phyloP scores from a whole-genome alignment of 1,140 invertebrate species.

The Pseudobourletiella spinata region DNA sequence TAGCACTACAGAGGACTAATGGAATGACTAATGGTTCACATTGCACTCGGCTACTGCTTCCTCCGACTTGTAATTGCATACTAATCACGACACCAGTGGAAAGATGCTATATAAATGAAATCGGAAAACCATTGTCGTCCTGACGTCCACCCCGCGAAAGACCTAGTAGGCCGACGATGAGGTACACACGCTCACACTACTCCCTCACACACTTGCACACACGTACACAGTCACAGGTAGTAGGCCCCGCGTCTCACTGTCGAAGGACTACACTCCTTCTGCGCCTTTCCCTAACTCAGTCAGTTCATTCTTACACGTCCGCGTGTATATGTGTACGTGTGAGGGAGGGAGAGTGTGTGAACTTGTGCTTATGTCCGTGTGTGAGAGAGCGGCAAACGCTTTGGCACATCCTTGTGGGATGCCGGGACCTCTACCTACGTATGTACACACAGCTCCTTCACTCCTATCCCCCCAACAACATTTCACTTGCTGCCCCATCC shows the following conservation, averaged over 20 bases:
- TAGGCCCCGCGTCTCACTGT: neutral
- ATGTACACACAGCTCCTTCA: no score
- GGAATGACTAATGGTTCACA: conserved; percentile 14
- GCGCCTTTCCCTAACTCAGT: neutral
- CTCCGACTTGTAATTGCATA: conserved; percentile 3
- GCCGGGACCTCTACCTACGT: no score
- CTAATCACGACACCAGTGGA: conserved; percentile 13
- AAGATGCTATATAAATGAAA: conserved; percentile 8
- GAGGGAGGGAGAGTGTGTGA: no score
- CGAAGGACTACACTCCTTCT: neutral
- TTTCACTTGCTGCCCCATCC: neutral
- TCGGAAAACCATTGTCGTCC: neutral
- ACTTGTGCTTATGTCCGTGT: no score
- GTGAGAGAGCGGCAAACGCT: no score
- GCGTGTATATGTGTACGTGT: neutral
- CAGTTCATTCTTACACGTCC: neutral
- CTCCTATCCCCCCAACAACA: no score
- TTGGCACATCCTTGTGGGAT: neutral
- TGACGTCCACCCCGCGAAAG: neutral
- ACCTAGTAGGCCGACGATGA: neutral
- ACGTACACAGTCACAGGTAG: no score
- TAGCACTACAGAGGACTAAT: neutral
- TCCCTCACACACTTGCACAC: neutral
- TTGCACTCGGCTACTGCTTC: conserved; percentile 3
- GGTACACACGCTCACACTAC: no score